phyloP scores from a whole-genome alignment of 2,888 invertebrate species.

The Parelbella ahira region DNA sequence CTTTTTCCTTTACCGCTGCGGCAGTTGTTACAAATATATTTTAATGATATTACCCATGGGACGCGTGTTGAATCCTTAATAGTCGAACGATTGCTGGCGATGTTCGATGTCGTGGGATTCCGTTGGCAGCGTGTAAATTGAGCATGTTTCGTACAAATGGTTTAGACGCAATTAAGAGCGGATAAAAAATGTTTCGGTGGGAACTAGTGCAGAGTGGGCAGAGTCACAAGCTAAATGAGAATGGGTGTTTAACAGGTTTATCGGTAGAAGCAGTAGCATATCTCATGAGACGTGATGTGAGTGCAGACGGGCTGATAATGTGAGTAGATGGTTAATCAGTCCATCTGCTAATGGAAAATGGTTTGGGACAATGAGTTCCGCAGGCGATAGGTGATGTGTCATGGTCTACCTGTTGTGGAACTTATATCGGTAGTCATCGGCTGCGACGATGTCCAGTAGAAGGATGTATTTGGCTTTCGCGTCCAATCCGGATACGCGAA shows the following conservation, averaged over 20 bases:
- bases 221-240: conserved; percentile 75
- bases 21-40: conserved; percentile 77
- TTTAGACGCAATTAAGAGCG: conserved; percentile 69
- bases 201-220: conserved; percentile 59
- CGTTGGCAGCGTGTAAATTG: conserved; percentile 77
- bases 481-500: conserved; percentile 98
- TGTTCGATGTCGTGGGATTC: conserved; percentile 48
- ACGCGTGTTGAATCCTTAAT: conserved; percentile 77
- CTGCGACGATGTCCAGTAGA: conserved; percentile 98
- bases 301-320: conserved; percentile 2
- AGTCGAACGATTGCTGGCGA: conserved; percentile 55
- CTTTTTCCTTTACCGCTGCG: conserved; percentile 68
- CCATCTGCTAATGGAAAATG: background rate
- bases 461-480: conserved; percentile 99
- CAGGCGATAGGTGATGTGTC: conserved; percentile 28
- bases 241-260: conserved; percentile 43
- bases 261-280: conserved; percentile 51
- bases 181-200: conserved; percentile 59
- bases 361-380: conserved; percentile 13
- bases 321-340: background rate
- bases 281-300: conserved; percentile 39
- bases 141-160: conserved; percentile 72
- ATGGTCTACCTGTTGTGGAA: conserved; percentile 93
- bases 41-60: conserved; percentile 77
- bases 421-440: conserved; percentile 99